Conservation (phyloP, 2,113 vertebrate genomes). For the Deroptyus accipitrinus region DNA sequence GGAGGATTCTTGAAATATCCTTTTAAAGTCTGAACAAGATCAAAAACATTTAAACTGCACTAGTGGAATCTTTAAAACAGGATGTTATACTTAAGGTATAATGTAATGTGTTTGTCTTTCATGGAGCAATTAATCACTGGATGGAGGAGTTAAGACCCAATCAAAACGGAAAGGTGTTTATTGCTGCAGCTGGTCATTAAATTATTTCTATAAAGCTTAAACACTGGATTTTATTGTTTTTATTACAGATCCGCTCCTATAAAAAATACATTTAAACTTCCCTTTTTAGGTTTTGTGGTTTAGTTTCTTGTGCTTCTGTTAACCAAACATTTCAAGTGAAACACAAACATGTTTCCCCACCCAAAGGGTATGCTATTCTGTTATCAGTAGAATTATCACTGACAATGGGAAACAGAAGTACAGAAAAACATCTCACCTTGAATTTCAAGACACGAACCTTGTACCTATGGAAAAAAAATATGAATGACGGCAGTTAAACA, state of each 20-base stretch:
- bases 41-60: slow-evolving; percentile 33
- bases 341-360: neutral
- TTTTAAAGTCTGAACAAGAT: slow-evolving; percentile 32
- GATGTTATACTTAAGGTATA: slow-evolving; percentile 59
- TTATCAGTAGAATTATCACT: neutral
- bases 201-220: slow-evolving; percentile 67
- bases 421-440: neutral
- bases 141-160: slow-evolving; percentile 56
- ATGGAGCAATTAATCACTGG: slow-evolving; percentile 54
- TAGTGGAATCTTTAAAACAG: slow-evolving; percentile 62
- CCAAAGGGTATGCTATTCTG: neutral
- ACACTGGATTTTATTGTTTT: slow-evolving; percentile 58
- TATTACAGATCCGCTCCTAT: slow-evolving; percentile 58
- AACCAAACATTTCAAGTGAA: slow-evolving; percentile 32
- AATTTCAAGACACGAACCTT: neutral
- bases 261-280: slow-evolving; percentile 65
- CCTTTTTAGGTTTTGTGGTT: slow-evolving; percentile 47
- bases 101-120: slow-evolving; percentile 65
- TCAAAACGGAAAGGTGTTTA: slow-evolving; percentile 64
- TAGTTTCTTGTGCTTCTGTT: slow-evolving; percentile 54
- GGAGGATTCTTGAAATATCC: neutral
- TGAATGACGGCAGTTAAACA: neutral
- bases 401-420: neutral
- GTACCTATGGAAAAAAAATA: neutral
- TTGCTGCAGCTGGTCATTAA: slow-evolving; percentile 67